These are phyloP conservation scores for Cephus cinctus DNA, from an alignment of 1,140 invertebrate species.

Conservation along the genomic window DNA sequence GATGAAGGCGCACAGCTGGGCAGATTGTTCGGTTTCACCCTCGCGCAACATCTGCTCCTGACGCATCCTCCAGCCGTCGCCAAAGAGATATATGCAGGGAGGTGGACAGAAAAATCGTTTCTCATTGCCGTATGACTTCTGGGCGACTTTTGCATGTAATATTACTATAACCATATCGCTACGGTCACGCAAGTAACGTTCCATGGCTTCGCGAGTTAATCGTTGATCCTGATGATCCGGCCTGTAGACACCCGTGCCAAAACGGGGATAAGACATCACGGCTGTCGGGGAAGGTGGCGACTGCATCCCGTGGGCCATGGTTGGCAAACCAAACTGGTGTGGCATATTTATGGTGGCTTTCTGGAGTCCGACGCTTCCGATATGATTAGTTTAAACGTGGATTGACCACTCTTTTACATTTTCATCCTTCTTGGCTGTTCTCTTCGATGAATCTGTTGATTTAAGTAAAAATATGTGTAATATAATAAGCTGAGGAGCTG, in stretches of 20 bases:
- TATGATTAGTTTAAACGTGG: too few relatives aligned
- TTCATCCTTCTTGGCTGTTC: too few relatives aligned
- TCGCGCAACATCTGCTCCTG: conserved; percentile 87
- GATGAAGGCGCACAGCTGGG: conserved; percentile 96
- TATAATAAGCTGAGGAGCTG: too few relatives aligned
- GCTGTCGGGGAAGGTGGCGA: conserved; percentile 75
- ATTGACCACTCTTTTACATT: too few relatives aligned
- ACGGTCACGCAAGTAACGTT: conserved; percentile 88
- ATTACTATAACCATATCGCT: conserved; percentile 97
- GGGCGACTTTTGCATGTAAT: conserved; percentile 97
- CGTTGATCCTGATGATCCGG: conserved; percentile 74
- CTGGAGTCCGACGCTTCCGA: too few relatives aligned
- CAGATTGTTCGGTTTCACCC: conserved; percentile 85
- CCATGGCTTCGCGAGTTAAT: conserved; percentile 92
- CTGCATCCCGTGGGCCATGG: conserved; percentile 69
- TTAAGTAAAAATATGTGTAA: too few relatives aligned
- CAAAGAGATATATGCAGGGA: conserved; percentile 97
- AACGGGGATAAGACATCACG: conserved; percentile 60
- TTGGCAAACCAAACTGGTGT: conserved; percentile 72
- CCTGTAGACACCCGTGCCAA: conserved; percentile 65
- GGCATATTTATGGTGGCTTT: conserved; percentile 75
- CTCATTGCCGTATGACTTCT: conserved; percentile 99
- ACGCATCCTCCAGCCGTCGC: conserved; percentile 94
- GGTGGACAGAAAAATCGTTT: conserved; percentile 99
- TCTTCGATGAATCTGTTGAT: too few relatives aligned